Evolutionary conservation across 2,797 vertebrate genomes (phyloP).

Genomic region (Nannoperca obscura): DNA sequence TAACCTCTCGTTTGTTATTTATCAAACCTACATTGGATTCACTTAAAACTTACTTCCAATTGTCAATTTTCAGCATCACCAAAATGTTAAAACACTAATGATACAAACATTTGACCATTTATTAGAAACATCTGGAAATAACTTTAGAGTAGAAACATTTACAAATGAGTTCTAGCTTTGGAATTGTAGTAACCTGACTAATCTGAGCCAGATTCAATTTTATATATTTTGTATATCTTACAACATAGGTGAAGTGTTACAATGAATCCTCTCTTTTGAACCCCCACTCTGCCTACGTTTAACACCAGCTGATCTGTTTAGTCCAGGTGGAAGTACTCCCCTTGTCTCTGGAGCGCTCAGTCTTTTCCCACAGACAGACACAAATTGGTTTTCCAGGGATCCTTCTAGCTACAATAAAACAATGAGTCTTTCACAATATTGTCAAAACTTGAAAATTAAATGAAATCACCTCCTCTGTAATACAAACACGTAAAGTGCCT

Average conservation of each 20-base stretch:
- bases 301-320: not conserved
- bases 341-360: slow-evolving; percentile 4
- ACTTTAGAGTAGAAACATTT: not conserved
- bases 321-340: slow-evolving; percentile 13
- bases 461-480: not conserved
- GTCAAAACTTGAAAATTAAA: not conserved
- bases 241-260: not conserved
- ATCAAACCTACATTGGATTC: not conserved
- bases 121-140: not conserved
- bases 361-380: not conserved
- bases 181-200: not conserved
- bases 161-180: not conserved
- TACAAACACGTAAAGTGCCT: not conserved
- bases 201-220: not conserved
- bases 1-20: not conserved
- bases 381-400: not conserved
- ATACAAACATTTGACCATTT: too few species aligned
- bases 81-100: not conserved
- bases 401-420: not conserved
- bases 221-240: not conserved
- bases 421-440: too few species aligned
- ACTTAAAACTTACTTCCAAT: not conserved
- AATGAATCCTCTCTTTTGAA: not conserved
- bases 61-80: not conserved
- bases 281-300: not conserved